A percentile compares a stretch with the other conserved stretches of the same genome.
phyloP scores from a whole-genome alignment of 1,140 invertebrate genomes.

The Trachymyrmex cornetzi region DNA sequence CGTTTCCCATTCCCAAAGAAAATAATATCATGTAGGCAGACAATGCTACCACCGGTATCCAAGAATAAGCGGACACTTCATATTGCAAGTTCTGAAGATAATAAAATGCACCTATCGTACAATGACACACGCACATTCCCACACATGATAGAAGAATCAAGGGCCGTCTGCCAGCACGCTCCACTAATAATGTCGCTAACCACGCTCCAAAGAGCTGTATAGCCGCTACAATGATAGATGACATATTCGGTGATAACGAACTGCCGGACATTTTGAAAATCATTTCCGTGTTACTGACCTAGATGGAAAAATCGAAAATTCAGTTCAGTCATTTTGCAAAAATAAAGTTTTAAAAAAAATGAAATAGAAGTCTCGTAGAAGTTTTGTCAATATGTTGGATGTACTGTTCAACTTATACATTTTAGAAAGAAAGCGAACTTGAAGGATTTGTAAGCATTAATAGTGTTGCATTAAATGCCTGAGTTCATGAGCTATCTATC shows the following conservation, averaged over 20 bases:
- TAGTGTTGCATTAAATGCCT: not conserved
- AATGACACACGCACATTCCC: conserved; percentile 85
- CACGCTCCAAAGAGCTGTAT: conserved; percentile 86
- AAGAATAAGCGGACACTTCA: conserved; percentile 81
- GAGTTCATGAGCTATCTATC: not conserved
- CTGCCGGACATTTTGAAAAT: conserved; percentile 88
- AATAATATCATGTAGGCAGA: conserved; percentile 88
- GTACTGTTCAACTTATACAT: not conserved
- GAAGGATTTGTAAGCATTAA: not conserved
- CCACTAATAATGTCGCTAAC: conserved; percentile 87
- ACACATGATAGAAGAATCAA: conserved; percentile 87
- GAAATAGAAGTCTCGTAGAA: not conserved
- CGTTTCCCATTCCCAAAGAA: conserved; percentile 85
- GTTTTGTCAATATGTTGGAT: too few relatives aligned
- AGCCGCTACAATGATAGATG: conserved; percentile 87
- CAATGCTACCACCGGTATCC: conserved; percentile 87
- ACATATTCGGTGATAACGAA: conserved; percentile 84
- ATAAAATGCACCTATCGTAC: conserved; percentile 84
- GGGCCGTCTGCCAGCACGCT: conserved; percentile 88
- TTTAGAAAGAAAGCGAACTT: not conserved
- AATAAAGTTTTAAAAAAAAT: not conserved
- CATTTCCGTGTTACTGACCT: conserved; percentile 87
- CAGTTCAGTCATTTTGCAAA: not conserved
- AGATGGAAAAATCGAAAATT: conserved; percentile 55
- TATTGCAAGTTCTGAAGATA: conserved; percentile 75